Percentiles rank a stretch among this genome's conserved stretches.
Evolutionary conservation across 2,888 invertebrate species (phyloP).

Genomic region (Patella ulyssiponensis): DNA sequence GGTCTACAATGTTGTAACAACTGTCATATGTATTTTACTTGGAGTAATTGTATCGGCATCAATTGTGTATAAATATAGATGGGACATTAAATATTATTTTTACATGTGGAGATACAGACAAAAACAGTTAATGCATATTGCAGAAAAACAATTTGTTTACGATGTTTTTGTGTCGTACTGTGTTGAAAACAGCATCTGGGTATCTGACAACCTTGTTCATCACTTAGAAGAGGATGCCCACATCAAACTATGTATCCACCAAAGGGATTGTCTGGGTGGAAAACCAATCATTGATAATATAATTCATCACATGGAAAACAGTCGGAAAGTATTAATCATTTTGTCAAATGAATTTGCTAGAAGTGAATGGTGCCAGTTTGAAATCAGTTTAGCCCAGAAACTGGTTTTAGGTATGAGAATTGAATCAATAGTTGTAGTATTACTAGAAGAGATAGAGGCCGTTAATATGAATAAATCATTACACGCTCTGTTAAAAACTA

Average conservation of each 20-base stretch:
- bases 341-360: constrained; percentile 78
- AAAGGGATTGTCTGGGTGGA: constrained; percentile 82
- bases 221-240: constrained; percentile 76
- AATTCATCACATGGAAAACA: constrained; percentile 80
- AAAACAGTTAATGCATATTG: constrained; percentile 73
- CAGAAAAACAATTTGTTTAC: constrained; percentile 70
- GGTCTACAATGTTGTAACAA: neutral
- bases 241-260: constrained; percentile 77
- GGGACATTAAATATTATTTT: neutral
- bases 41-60: neutral
- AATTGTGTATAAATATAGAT: neutral
- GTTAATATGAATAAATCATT: constrained; percentile 78
- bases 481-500: constrained; percentile 80
- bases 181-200: constrained; percentile 79
- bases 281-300: constrained; percentile 81
- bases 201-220: constrained; percentile 78
- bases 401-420: constrained; percentile 69
- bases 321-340: constrained; percentile 78
- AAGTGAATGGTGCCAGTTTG: constrained; percentile 83
- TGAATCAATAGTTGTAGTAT: constrained; percentile 79
- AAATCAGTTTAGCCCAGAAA: constrained; percentile 81
- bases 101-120: neutral
- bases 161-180: constrained; percentile 83
- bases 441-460: constrained; percentile 79
- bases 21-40: neutral